phyloP scores from a whole-genome alignment of 2,888 invertebrate species.

The Diaperis boleti region DNA sequence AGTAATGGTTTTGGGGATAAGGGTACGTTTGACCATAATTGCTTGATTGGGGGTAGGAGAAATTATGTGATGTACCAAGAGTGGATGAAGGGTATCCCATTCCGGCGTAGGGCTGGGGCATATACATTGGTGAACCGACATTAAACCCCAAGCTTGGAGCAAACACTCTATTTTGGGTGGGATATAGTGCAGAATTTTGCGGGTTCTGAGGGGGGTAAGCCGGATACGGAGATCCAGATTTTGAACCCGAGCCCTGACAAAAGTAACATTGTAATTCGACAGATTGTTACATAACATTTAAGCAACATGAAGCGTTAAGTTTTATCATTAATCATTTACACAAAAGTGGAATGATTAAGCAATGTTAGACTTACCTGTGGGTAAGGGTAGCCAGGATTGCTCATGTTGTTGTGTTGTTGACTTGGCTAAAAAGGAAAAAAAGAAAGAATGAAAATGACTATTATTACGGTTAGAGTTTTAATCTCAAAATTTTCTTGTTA shows the following conservation, averaged over 20 bases:
- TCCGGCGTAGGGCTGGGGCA: slow-evolving; percentile 68
- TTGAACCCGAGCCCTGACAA: slow-evolving; percentile 15
- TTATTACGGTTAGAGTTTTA: not conserved
- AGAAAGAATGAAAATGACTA: not conserved
- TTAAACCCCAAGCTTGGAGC: slow-evolving; percentile 69
- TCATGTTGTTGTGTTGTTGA: too few relatives aligned
- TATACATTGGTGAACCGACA: slow-evolving; percentile 63
- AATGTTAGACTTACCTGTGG: slow-evolving; percentile 62
- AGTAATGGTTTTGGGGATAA: not conserved
- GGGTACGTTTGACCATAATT: not conserved
- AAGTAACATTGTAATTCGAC: not conserved
- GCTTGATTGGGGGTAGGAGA: slow-evolving; percentile 37
- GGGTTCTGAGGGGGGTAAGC: slow-evolving; percentile 37
- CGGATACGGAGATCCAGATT: not conserved
- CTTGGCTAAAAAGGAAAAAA: not conserved
- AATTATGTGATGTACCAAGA: slow-evolving; percentile 13
- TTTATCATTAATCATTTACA: too few relatives aligned
- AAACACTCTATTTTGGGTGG: slow-evolving; percentile 55
- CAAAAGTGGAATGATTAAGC: too few relatives aligned
- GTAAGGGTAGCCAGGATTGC: slow-evolving; percentile 61
- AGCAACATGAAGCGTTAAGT: not conserved
- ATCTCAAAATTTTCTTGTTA: too few relatives aligned
- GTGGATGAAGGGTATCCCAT: slow-evolving; percentile 54
- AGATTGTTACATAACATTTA: not conserved
- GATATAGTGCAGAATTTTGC: slow-evolving; percentile 53